Evolutionary conservation across 2,888 invertebrate genomes (phyloP), one percentile per base, ranked within the genome.

Genomic region (Trichogramma evanescens): DNA sequence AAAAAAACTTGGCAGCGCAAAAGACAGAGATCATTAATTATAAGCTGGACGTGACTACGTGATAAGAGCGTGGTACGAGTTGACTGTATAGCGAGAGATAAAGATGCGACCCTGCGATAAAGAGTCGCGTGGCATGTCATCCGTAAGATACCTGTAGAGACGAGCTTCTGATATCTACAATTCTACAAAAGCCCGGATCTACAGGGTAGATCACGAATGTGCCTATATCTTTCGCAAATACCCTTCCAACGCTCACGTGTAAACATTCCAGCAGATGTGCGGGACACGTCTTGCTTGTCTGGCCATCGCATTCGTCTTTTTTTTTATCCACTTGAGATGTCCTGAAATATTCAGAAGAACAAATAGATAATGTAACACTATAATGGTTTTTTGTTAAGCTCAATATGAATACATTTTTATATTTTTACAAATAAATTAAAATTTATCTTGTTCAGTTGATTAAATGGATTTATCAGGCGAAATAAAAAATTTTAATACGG

Each of bases 111-210:
- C 64, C 66, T 69, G 69, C 68, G 70, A 71, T 68, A 69, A 71
- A 73, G 75, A 82, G 86, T 84, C 84, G 87, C 85, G 87, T 84
- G 86, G 87, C 87, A 88, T 88, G 87, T 87, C 89, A 89, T 91
- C 93, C 93, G 93, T 93, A 93, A 94, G 93, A 94, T 94, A 94
- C 94, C 94, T 94, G 94, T 94, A 94, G 93, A 94, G 93, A 93
- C 94, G 94, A 95, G 94, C 94, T 94, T 94, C 94, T 94, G 94
- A 93, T 87, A 81, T 83, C 80, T 79, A 80, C 78, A 80, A 74
- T 78, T 84, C 91, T 91, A 94, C 94, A 94, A 93, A 94, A 94
- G 93, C 94, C 94, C 94, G 94, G 94, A 94, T 93, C 93, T 94
- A 95, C 94, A 95, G 94, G 94, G 94, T 95, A 94, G 93, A 91